Evolutionary conservation across 2,888 invertebrate species (phyloP), one percentile per base, ranked within the genome.

Genomic region (Lymantria monacha): DNA sequence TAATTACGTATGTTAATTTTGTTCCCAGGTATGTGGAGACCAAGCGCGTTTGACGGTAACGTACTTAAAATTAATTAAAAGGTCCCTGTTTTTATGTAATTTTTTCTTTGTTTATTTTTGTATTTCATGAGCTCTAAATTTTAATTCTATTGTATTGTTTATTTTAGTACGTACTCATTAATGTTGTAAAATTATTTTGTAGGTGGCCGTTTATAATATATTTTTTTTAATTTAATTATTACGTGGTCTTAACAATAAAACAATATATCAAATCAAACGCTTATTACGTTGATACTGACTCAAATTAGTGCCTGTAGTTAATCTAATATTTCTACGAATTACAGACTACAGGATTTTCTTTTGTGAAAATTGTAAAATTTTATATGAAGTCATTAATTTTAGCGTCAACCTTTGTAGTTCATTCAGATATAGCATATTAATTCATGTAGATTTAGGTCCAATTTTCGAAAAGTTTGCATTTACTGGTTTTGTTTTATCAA

Each of bases 1-100:
- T 68, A 63, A 69, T 66, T 50, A 61, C 40, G 44, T 63, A 55
- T 63, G 63, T 69, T 67, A 69, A 63, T 69, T 59, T 68, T 68
- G 68, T 69, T 69, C 12, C 55, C 69, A 69, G 69, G 69, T 69
- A 70, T 56, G 70, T 69, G 31, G 30, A 50, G 54, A 46, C 44
- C 53, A 30, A 49, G 30, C 44, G 48, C 46, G 51, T 57, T 54
- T 46, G 42, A 56, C 53, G 61, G 56, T 63, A 66, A 63, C 50
- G 55, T 49, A 53, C 49, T 53, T 59, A 33, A 33, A 9, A 33
- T 9, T 33, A 55, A 65, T 65, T 58, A 60, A 47, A 49, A 50
- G 56, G 56, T 46, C 48, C 43, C 15, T 49, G n/a, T 56, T 61
- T 66, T 60, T 51, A 64, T 55, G 48, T 12, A 38, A 46, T 57